These are phyloP conservation scores for Aricia agestis DNA, from an alignment of 1,140 invertebrate species.

Conservation along the genomic window DNA sequence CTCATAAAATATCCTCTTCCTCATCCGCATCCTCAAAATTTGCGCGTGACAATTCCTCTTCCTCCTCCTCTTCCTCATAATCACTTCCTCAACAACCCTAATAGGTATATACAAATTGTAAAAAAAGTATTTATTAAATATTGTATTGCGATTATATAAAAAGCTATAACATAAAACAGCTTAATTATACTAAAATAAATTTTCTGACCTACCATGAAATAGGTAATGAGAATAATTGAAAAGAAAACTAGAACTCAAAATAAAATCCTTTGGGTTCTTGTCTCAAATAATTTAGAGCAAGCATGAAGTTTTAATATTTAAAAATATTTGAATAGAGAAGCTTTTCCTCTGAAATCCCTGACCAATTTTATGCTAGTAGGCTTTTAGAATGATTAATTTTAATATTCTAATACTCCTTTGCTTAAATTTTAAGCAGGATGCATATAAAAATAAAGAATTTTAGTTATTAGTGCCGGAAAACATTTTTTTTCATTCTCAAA, in stretches of 20 bases:
- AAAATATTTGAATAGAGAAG: not conserved
- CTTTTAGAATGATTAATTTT: slow-evolving; percentile 4
- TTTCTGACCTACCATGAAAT: not conserved
- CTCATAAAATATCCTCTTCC: too few relatives aligned
- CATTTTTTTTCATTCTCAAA: not conserved
- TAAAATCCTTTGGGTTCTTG: not conserved
- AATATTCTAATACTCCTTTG: not conserved
- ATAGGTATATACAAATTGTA: too few relatives aligned
- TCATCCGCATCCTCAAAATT: too few relatives aligned
- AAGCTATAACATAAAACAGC: too few relatives aligned
- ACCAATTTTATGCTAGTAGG: not conserved
- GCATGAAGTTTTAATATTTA: not conserved
- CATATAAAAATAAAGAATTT: not conserved
- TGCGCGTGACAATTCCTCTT: too few relatives aligned
- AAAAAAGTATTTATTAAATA: too few relatives aligned
- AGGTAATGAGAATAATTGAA: not conserved
- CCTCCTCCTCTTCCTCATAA: too few relatives aligned
- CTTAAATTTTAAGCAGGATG: not conserved
- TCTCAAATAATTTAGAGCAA: not conserved
- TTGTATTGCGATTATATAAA: too few relatives aligned
- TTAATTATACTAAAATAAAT: not conserved
- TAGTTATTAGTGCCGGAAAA: not conserved
- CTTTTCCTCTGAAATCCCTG: not conserved
- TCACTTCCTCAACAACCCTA: too few relatives aligned
- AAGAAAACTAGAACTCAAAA: not conserved